phyloP scores from a whole-genome alignment of 1,140 invertebrate species.

The Drosophila mayri region DNA sequence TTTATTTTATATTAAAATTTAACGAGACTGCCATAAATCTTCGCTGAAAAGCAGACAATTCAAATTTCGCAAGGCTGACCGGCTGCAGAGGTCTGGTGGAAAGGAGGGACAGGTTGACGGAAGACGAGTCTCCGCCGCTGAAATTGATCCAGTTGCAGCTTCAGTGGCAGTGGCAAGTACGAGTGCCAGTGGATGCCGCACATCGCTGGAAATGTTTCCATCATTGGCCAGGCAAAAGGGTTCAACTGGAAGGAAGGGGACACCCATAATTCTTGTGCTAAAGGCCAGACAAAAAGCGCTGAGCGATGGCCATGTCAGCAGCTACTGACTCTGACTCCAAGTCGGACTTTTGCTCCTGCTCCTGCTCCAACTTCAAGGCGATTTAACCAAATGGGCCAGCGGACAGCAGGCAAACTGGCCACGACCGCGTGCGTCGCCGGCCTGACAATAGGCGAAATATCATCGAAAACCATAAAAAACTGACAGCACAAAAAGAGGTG shows the following conservation, averaged over 20 bases:
- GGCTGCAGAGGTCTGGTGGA: not conserved
- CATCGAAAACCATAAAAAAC: constrained; percentile 84
- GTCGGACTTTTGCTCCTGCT: not conserved
- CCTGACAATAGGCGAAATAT: constrained; percentile 84
- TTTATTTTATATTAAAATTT: constrained; percentile 84
- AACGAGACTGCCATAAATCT: constrained; percentile 84
- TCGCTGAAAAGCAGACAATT: constrained; percentile 82
- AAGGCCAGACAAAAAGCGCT: constrained; percentile 71
- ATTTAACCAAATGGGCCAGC: constrained; percentile 77
- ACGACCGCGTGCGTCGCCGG: constrained; percentile 54
- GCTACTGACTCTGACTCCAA: constrained; percentile 22
- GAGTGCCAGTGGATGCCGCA: constrained; percentile 55
- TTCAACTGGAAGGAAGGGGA: constrained; percentile 23
- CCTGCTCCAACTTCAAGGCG: constrained; percentile 36
- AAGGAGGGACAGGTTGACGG: constrained; percentile 52
- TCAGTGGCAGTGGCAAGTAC: constrained; percentile 32
- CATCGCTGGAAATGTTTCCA: constrained; percentile 76
- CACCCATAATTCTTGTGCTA: constrained; percentile 81
- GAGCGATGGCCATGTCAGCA: constrained; percentile 67
- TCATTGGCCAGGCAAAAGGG: constrained; percentile 45
- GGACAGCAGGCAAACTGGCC: constrained; percentile 51
- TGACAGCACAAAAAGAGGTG: constrained; percentile 85
- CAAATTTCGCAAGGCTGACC: constrained; percentile 66
- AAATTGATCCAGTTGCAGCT: constrained; percentile 82
- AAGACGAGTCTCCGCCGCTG: constrained; percentile 63